Conservation (phyloP, 2,113 vertebrate species). For the Anoplopoma fimbria region DNA sequence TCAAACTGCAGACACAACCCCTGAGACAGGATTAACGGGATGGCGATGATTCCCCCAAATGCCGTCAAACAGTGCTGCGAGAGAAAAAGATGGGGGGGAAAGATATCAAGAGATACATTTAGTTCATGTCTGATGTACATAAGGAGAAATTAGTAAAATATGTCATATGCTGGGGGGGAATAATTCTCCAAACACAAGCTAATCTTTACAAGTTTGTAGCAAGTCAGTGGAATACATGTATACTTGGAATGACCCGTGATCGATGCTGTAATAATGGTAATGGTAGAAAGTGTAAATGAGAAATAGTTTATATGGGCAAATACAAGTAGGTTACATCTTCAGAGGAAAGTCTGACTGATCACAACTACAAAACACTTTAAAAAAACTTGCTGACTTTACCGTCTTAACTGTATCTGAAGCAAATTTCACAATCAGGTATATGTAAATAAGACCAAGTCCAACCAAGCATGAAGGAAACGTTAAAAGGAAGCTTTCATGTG, state of each 20-base stretch:
- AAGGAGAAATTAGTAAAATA: background rate
- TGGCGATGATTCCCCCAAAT: slow-evolving; percentile 91
- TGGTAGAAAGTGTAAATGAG: background rate
- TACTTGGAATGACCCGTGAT: background rate
- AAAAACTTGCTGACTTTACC: background rate
- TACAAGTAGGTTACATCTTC: background rate
- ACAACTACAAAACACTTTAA: background rate
- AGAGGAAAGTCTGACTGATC: background rate
- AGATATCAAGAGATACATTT: background rate
- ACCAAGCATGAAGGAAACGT: slow-evolving; percentile 13
- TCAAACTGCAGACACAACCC: slow-evolving; percentile 93
- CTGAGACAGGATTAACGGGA: slow-evolving; percentile 93
- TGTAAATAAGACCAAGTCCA: slow-evolving; percentile 1
- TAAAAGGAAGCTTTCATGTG: slow-evolving; percentile 25
- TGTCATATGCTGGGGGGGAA: background rate
- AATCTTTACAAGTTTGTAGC: background rate
- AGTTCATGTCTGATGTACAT: background rate
- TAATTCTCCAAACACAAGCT: background rate
- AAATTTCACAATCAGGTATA: slow-evolving; percentile 9
- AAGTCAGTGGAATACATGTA: background rate
- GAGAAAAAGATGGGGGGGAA: background rate
- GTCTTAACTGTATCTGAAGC: slow-evolving; percentile 7
- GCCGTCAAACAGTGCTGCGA: slow-evolving; percentile 94
- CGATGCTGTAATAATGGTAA: background rate
- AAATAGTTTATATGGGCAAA: background rate